Conservation (phyloP, 2,888 invertebrate species). For the Opisthograptis luteolata region DNA sequence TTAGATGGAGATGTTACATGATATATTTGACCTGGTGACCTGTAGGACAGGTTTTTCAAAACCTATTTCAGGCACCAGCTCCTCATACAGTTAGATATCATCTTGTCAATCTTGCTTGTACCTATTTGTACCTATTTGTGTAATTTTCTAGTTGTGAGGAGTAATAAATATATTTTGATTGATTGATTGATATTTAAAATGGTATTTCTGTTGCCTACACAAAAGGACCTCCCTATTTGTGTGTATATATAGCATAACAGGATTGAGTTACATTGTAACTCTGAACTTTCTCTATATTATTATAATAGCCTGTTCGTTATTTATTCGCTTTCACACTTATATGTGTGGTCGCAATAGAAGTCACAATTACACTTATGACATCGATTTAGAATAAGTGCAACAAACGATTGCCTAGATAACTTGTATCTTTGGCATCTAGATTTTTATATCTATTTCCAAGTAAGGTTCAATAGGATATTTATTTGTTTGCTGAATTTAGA, state of each 20-base stretch:
- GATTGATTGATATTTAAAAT: too few relatives aligned
- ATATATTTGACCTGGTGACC: too few relatives aligned
- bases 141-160: too few relatives aligned
- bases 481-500: not conserved
- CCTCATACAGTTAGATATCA: too few relatives aligned
- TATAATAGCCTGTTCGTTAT: constrained; percentile 26
- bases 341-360: constrained; percentile 7
- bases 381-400: constrained; percentile 20
- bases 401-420: constrained; percentile 1
- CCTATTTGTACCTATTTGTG: too few relatives aligned
- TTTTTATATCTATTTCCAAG: constrained; percentile 3
- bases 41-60: too few relatives aligned
- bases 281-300: constrained; percentile 33
- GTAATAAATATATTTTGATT: too few relatives aligned
- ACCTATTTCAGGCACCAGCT: too few relatives aligned
- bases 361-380: constrained; percentile 19
- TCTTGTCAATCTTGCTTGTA: too few relatives aligned
- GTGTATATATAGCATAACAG: not conserved
- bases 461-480: not conserved
- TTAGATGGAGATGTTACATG: too few relatives aligned
- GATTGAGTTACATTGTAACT: constrained; percentile 4
- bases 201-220: too few relatives aligned
- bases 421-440: not conserved
- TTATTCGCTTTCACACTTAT: constrained; percentile 23
- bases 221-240: too few relatives aligned